Percentiles rank a stretch among this genome's conserved stretches.
Evolutionary conservation across 2,113 vertebrate species (phyloP).

Genomic region (Stegostoma tigrinum): DNA sequence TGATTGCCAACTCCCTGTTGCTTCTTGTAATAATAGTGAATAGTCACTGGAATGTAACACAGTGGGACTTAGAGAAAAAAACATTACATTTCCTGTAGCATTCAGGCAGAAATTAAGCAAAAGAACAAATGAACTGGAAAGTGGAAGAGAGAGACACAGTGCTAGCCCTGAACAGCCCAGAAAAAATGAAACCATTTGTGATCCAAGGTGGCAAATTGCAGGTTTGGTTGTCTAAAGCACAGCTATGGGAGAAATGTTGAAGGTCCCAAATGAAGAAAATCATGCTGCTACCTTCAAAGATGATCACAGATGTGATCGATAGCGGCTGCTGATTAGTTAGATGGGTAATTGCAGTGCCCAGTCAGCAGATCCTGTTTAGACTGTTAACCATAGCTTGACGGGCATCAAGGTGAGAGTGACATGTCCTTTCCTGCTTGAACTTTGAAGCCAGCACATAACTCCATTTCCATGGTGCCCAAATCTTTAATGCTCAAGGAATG

Average conservation of each 20-base stretch:
- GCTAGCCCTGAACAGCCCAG: not conserved
- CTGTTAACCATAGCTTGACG: not conserved
- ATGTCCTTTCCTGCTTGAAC: not conserved
- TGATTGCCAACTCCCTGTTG: slow-evolving; percentile 15
- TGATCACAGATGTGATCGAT: not conserved
- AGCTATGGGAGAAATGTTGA: not conserved
- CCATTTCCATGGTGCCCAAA: not conserved
- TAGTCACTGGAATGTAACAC: not conserved
- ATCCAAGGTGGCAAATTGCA: not conserved
- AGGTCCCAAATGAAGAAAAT: not conserved
- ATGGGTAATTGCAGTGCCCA: not conserved
- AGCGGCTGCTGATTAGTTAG: not conserved
- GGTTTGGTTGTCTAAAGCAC: not conserved
- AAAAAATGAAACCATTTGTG: not conserved
- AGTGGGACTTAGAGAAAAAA: not conserved
- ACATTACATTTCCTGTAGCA: not conserved
- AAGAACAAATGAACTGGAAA: not conserved
- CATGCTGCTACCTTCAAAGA: not conserved
- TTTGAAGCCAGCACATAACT: not conserved
- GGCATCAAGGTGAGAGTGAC: not conserved
- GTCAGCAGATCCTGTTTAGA: not conserved
- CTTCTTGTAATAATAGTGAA: not conserved
- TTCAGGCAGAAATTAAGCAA: not conserved
- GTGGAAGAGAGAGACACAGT: not conserved
- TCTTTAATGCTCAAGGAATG: not conserved